Evolutionary conservation across 2,888 invertebrate genomes (phyloP), one percentile per base, ranked within the genome.

Genomic region (Oscheius sp.): DNA sequence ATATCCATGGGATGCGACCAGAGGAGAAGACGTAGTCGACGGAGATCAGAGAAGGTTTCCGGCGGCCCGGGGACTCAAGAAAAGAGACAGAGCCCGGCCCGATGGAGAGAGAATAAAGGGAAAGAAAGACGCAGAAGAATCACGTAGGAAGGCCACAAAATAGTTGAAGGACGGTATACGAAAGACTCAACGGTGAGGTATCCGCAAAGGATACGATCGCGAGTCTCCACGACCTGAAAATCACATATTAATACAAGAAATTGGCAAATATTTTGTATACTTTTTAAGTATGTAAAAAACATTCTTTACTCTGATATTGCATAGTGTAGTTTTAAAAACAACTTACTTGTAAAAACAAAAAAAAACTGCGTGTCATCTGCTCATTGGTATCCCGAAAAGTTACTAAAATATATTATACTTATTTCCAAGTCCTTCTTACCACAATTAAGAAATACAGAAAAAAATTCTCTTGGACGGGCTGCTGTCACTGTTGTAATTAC

Each of bases 31-130:
- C 9, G 30, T 24, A 28, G 24, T 32, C 61, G 61, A 50, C 50
- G 51, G 63, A 64, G 63, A 64, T 64, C 63, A 64, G 49, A 64
- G 63, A 64, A 64, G 63, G 49, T 64, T 64, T 64, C 63, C 49
- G 63, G 38, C 63, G 63, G 63, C 63, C 41, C 41, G 59, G 41
- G 44, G 59, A 59, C 59, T 59, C 8, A 24, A 14, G 20, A 24
- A 49, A 22, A 24, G n/a, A n/a, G 22, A 24, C 49, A 26, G 33
- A 36, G 24, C 20, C 33, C 59, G 44, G 59, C 59, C 59, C 44
- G 44, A 17, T 20, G 33, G 36, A 56, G 20, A 44, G 20, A 38
- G 38, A 44, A n/a, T 24, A 41, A 24, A 22, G 41, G 30, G 8
- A 30, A 41, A 41, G 44, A 41, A 20, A 41, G 41, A 50, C 28